phyloP scores from a whole-genome alignment of 2,888 invertebrate genomes.

The Bedellia somnulentella region DNA sequence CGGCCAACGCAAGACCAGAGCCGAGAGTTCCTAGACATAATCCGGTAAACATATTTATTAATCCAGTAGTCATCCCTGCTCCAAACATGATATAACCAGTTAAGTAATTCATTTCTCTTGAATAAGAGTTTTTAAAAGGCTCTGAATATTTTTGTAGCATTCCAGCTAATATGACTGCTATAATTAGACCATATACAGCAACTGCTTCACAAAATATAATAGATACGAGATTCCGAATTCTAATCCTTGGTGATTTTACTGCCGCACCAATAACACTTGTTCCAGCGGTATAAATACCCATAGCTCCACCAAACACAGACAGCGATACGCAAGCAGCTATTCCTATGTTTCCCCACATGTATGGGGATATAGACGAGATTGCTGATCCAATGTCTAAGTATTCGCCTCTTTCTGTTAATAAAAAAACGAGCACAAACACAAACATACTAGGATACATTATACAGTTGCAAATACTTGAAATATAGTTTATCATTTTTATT shows the following conservation, averaged over 20 bases:
- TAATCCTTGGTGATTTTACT: constrained; percentile 89
- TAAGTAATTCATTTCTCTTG: constrained; percentile 62
- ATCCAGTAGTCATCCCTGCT: constrained; percentile 85
- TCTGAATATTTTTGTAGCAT: constrained; percentile 53
- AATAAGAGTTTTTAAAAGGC: constrained; percentile 17
- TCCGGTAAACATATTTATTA: constrained; percentile 88
- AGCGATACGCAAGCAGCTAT: constrained; percentile 83
- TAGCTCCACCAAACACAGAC: constrained; percentile 88
- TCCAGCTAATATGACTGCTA: constrained; percentile 86
- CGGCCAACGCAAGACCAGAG: constrained; percentile 91
- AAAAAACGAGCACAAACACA: no score
- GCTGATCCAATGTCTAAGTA: no score
- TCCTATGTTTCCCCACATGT: constrained; percentile 87
- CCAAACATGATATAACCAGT: constrained; percentile 88
- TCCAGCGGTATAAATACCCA: constrained; percentile 91
- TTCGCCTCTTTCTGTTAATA: no score
- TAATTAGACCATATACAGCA: constrained; percentile 94
- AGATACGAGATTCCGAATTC: constrained; percentile 92
- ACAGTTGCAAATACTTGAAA: no score
- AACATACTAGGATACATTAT: no score
- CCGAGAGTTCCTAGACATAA: constrained; percentile 88
- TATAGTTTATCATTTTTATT: no score
- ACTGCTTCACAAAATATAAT: constrained; percentile 97
- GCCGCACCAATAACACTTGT: constrained; percentile 89
- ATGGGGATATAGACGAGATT: constrained; percentile 80